phyloP scores from a whole-genome alignment of 2,113 vertebrate species.

The Dipodomys stephensi region DNA sequence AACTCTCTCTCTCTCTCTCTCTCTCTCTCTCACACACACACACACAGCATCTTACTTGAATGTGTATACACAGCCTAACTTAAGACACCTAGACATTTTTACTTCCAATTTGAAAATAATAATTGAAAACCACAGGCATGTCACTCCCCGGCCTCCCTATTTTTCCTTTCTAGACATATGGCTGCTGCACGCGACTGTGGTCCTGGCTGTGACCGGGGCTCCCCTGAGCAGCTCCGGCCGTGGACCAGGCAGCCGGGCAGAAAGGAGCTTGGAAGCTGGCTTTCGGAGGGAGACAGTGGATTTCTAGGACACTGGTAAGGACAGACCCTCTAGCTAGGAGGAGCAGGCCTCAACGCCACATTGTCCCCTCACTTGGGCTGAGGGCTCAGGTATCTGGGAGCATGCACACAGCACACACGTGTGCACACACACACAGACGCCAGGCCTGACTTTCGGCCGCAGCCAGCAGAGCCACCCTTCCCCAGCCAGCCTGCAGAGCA shows the following conservation, averaged over 20 bases:
- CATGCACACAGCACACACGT: fast-evolving
- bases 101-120: too few species aligned
- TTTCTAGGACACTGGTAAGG: too few species aligned
- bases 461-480: neutral
- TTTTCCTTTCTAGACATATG: neutral
- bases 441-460: neutral
- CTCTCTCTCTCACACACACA: too few species aligned
- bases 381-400: too few species aligned
- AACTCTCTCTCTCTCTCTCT: too few species aligned
- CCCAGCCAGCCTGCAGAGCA: neutral
- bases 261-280: neutral
- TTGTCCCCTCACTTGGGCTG: too few species aligned
- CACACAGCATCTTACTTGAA: too few species aligned
- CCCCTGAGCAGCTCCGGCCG: fast-evolving
- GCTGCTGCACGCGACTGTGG: neutral
- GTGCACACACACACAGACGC: fast-evolving
- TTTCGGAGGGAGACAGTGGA: neutral
- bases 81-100: too few species aligned
- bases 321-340: too few species aligned
- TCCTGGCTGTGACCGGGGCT: neutral
- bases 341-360: too few species aligned
- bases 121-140: too few species aligned
- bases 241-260: neutral
- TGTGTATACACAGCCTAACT: too few species aligned
- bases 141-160: neutral